phyloP scores from a whole-genome alignment of 1,140 invertebrate genomes.

The Brachionus paranguensis region DNA sequence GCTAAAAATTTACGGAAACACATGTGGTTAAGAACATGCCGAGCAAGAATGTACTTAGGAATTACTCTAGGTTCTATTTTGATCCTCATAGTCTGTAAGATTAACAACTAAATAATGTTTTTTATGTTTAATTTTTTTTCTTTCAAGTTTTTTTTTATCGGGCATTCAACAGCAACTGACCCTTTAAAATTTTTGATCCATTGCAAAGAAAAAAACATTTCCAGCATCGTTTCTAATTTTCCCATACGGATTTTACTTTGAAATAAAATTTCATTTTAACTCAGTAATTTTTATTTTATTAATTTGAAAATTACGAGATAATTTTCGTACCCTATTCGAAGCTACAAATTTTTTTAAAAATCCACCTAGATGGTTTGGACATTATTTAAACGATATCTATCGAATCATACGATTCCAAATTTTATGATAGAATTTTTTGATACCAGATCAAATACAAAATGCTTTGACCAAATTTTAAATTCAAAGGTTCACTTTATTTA shows the following conservation, averaged over 20 bases:
- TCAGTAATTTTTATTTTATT: not conserved
- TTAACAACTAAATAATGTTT: not conserved
- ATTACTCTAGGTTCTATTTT: conserved; percentile 10
- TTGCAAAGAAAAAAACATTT: not conserved
- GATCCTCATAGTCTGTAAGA: conserved; percentile 7
- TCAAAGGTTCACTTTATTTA: not conserved
- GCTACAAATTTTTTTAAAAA: not conserved
- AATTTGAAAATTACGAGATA: not conserved
- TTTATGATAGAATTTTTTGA: conserved; percentile 34
- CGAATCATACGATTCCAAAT: not conserved
- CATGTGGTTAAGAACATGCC: conserved; percentile 15
- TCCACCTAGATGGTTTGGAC: not conserved
- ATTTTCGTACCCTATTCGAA: not conserved
- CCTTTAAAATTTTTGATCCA: not conserved
- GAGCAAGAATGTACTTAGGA: conserved; percentile 10
- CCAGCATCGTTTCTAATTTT: not conserved
- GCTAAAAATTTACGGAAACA: conserved; percentile 6
- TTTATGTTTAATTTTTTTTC: not conserved
- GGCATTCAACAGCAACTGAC: not conserved
- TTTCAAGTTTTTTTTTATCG: conserved; percentile 12
- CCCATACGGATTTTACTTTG: not conserved
- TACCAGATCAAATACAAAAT: not conserved
- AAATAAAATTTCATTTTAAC: not conserved
- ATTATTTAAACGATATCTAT: not conserved
- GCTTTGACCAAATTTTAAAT: conserved; percentile 23